Percentiles rank a stretch among this genome's conserved stretches.
Conservation (phyloP, 2,888 invertebrate species). For the Ormyrus pomaceus region DNA sequence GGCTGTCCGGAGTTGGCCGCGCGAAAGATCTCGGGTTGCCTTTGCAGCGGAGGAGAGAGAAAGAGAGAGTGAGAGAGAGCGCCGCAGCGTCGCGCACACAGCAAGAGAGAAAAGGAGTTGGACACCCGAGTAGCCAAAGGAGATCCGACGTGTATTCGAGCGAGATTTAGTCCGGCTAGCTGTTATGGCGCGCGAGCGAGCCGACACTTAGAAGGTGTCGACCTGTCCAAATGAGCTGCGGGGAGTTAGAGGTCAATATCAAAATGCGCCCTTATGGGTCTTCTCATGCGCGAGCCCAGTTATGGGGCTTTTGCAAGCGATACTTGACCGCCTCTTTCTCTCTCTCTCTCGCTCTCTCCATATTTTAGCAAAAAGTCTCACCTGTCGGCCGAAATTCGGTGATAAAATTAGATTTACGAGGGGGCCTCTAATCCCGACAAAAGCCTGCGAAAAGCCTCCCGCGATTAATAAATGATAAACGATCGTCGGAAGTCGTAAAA, state of each 20-base stretch:
- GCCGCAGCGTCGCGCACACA: not conserved
- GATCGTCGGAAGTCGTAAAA: no score
- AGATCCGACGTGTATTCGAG: constrained; percentile 63
- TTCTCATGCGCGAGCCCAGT: constrained; percentile 54
- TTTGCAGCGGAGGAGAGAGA: not conserved
- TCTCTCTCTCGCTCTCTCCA: no score
- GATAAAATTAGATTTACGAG: no score
- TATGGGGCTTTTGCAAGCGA: constrained; percentile 33
- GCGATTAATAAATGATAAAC: no score
- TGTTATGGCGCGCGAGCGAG: constrained; percentile 54
- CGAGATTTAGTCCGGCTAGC: constrained; percentile 65
- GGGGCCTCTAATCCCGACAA: no score
- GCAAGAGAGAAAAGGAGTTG: constrained; percentile 27
- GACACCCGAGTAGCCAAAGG: constrained; percentile 67
- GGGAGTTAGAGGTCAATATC: constrained; percentile 63
- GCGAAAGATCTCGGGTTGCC: constrained; percentile 68
- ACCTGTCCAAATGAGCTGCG: constrained; percentile 49
- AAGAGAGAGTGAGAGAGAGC: no score
- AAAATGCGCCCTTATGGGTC: constrained; percentile 63
- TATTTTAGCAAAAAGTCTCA: no score
- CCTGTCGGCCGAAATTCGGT: no score
- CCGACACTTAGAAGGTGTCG: constrained; percentile 73
- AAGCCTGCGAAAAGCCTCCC: no score
- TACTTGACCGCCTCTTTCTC: constrained; percentile 20
- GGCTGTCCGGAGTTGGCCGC: constrained; percentile 11